These are phyloP conservation scores for Synanthedon formicaeformis DNA, from an alignment of 2,888 invertebrate species.

Conservation along the genomic window DNA sequence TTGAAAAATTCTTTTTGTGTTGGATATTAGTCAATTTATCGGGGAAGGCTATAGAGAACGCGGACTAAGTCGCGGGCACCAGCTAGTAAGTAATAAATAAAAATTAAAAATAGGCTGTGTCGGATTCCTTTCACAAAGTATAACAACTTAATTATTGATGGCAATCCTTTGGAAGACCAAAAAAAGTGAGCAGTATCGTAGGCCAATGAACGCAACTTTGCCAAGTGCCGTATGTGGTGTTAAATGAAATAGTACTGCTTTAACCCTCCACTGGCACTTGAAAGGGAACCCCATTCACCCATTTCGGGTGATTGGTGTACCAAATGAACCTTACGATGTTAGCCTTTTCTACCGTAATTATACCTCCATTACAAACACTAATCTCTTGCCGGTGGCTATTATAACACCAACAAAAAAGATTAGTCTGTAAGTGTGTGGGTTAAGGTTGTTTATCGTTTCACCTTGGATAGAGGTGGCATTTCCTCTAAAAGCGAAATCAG, in stretches of 20 bases:
- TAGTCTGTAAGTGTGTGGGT: constrained; percentile 19
- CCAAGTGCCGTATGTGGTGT: constrained; percentile 27
- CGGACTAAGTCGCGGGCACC: too few relatives aligned
- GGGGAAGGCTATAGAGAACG: too few relatives aligned
- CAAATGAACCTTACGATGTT: constrained; percentile 66
- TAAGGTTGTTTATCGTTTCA: constrained; percentile 25
- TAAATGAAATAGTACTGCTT: constrained; percentile 41
- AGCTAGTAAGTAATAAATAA: too few relatives aligned
- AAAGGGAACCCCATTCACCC: constrained; percentile 42
- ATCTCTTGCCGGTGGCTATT: constrained; percentile 34
- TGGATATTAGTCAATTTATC: too few relatives aligned
- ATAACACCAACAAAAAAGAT: constrained; percentile 16
- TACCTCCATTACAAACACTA: constrained; percentile 61
- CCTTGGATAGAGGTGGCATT: constrained; percentile 8
- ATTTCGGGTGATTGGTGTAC: constrained; percentile 50
- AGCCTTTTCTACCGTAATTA: constrained; percentile 68
- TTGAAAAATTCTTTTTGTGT: too few relatives aligned
- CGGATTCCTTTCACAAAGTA: too few relatives aligned
- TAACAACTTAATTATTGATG: too few relatives aligned
- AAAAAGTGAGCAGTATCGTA: too few relatives aligned
- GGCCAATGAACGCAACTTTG: too few relatives aligned
- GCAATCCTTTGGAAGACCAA: too few relatives aligned
- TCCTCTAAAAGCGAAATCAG: constrained; percentile 38
- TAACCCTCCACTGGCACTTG: constrained; percentile 33
- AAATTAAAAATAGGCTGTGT: too few relatives aligned